Base-by-base conservation (phyloP, 2,888 invertebrate genomes). In the Formica aserva region DNA sequence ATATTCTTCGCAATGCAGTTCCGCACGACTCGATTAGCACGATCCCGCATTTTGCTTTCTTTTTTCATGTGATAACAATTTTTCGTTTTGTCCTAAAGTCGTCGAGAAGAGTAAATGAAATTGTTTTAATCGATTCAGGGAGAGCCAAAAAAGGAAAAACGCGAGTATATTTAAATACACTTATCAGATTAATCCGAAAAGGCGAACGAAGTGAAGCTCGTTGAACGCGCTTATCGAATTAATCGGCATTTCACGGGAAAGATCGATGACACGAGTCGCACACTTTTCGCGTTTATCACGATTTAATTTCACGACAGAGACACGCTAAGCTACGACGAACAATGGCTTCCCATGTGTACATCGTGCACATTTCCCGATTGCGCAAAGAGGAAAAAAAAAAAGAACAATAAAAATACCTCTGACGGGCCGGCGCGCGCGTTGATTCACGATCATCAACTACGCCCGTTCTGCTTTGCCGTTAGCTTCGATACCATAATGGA, bases 401-500 rank as follows among this genome's bases (percentile, higher is more conserved):
- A 60, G 38, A 52, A 85, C 29, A 69, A 66, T 48, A 77, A 84
- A 78, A 71, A 81, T 87, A 83, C 89, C 88, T 88, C n/a, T 82
- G 88, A 86, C 82, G 78, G 84, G 85, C 87, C 87, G 89, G 86
- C 85, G 90, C 87, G 80, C 89, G 83, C 89, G 91, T 88, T 91
- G 91, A 91, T 92, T 91, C 87, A 87, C 92, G 89, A 88, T 76
- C 88, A 91, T 92, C 89, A 90, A 91, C 91, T 92, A 91, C 89
- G 66, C 78, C 71, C 89, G 89, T 89, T 90, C 91, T 91, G 90
- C 29, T 85, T 87, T 88, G 92, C 93, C 93, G 93, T 92, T 92
- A 91, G 91, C 91, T 91, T 86, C 89, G 92, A 93, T 93, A 92
- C 93, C 92, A 91, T 93, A 94, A 94, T 94, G 93, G 93, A 93